These are phyloP conservation scores for Zaprionus lachaisei DNA, from an alignment of 1,140 invertebrate species.

Conservation along the genomic window DNA sequence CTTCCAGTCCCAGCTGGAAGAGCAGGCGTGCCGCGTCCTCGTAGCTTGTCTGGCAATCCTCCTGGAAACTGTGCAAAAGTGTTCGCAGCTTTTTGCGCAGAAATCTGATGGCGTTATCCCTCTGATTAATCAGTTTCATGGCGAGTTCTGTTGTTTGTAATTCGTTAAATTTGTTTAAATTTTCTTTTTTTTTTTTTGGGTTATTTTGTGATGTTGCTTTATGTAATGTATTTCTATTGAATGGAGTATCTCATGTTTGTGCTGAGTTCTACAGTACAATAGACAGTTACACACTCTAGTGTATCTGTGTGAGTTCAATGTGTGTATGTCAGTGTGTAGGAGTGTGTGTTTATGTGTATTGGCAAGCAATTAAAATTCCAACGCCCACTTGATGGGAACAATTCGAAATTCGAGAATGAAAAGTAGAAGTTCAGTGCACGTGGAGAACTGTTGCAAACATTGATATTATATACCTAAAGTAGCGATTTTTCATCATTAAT, in stretches of 20 bases:
- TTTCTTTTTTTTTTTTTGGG: not conserved
- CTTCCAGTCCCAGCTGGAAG: not conserved
- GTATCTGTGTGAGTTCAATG: not conserved
- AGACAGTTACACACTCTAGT: not conserved
- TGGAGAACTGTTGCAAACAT: not conserved
- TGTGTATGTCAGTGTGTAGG: not conserved
- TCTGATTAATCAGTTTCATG: conserved; percentile 32
- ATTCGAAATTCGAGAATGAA: not conserved
- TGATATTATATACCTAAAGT: too few relatives aligned
- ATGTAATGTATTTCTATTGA: not conserved
- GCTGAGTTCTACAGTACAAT: not conserved
- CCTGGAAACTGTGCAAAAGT: conserved; percentile 21
- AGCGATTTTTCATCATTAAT: too few relatives aligned
- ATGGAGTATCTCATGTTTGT: not conserved
- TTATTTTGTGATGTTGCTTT: not conserved
- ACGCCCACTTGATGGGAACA: not conserved
- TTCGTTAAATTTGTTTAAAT: not conserved
- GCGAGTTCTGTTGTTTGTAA: too few relatives aligned
- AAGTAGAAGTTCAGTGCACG: not conserved
- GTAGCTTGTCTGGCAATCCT: conserved; percentile 29
- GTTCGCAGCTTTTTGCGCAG: conserved; percentile 21
- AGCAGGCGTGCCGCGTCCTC: conserved; percentile 6
- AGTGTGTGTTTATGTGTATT: not conserved
- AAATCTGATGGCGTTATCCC: conserved; percentile 13
- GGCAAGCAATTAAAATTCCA: not conserved